Evolutionary conservation across 1,140 invertebrate genomes (phyloP), one percentile per base, ranked within the genome.

Genomic region (Druon quercuslanigerum): DNA sequence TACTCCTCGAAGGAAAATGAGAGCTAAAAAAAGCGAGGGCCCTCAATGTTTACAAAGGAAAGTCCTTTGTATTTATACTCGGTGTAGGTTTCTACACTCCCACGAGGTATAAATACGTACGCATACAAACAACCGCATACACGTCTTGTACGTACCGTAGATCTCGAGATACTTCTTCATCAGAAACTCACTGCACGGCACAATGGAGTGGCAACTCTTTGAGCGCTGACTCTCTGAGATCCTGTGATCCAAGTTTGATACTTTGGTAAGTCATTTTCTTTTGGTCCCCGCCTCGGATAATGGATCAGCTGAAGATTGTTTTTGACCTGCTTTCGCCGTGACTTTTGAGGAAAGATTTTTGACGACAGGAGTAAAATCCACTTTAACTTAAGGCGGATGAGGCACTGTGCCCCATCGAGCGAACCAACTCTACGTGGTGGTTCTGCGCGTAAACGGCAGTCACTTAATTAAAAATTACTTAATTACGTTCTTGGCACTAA

Each of bases 401-500:
- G 85, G 84, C 82, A 86, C 79, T 76, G 79, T 80, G 84, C 83
- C 83, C 83, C 75, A 78, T 71, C 83, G 81, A 80, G 81, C 83
- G 74, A 85, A 82, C 66, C 81, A 80, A 79, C 78, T 81, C 82
- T 77, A 79, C 81, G 84, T 80, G 77, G 81, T 84, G 81, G 84
- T 87, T 88, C 85, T 86, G 84, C 86, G 83, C 84, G 85, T 89
- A 90, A 90, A 90, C 88, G 88, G 83, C 86, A 91, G 89, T 92
- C 90, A 91, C 91, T 93, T 92, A 92, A 93, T 93, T 93, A 93
- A 93, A 93, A 93, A 93, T 93, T 92, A 93, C 92, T 93, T 93
- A 93, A 93, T 93, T 93, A 93, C 92, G 92, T 92, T 93, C 92
- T 93, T 92, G 92, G 92, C 91, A 91, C 92, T 93, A 93, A 93